Base-by-base conservation (phyloP, 2,888 invertebrate genomes). In the Sussaba pulchella region DNA sequence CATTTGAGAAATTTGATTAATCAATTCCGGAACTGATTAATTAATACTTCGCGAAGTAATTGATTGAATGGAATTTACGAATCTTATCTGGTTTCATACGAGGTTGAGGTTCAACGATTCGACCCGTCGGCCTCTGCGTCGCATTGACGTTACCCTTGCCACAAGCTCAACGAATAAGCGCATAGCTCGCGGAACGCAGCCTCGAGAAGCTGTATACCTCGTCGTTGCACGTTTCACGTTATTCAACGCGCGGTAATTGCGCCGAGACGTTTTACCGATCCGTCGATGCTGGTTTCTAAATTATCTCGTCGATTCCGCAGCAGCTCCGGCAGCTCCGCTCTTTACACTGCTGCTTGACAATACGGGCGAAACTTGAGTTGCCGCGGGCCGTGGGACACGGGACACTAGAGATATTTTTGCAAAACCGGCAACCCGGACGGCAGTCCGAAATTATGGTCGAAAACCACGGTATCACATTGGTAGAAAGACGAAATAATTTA, bases 201-300 rank as follows among this genome's bases (percentile, higher is more conserved):
- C 31, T 14, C 14, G 12, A n/a, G 36, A 57, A 57, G 14, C 21
- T 31, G 31, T 57, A 9, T 57, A 57, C 2, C 57, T 57, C 31
- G 26, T 36, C 57, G 57, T 17, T 31, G 59, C 39, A 59, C 59
- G 36, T 87, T 84, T 80, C 63, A 41, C 52, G 61, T 74, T 31
- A 31, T 31, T 84, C 83, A 78, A 83, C 71, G 74, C 75, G 41
- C 43, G 85, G 82, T 87, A 88, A 89, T 89, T 88, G 88, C 86
- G 83, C 83, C 85, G 83, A 79, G 84, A 84, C 82, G 84, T 83
- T 85, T 31, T 85, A 82, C 85, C 84, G 85, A 86, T 88, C 86
- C 85, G 82, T 83, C 83, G 85, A 84, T 85, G 82, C 86, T 83
- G 83, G 84, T 86, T 87, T 87, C 86, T 85, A 85, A 87, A 89